Base-by-base conservation (phyloP, 2,797 vertebrate genomes). In the Salarias fasciatus region DNA sequence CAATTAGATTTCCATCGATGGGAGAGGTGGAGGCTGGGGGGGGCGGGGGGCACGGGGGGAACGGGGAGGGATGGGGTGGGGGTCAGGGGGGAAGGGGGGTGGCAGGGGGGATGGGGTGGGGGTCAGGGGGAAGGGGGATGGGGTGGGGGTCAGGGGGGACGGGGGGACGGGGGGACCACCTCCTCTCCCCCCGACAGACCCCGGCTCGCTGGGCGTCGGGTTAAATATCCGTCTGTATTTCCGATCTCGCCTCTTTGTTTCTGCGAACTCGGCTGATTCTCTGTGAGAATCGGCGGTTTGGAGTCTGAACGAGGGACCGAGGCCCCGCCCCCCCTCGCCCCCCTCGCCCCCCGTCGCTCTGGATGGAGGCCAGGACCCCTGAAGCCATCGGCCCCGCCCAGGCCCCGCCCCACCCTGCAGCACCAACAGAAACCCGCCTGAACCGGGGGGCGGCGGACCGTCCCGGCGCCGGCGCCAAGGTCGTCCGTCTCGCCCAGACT, bases 231-330 rank as follows among this genome's bases (percentile, higher is more conserved):
- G 85, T 92, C 89, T 91, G 89, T 90, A 88, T 91, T 91, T 92
- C 90, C 89, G 85, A 91, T 86, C 91, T 91, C 63, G 86, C 86
- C 86, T 90, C 84, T 88, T 90, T 90, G 88, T 91, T 92, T 91
- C 90, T 92, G 90, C 92, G 91, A 89, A 92, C 87, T 91, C 90
- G 89, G 91, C 91, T 90, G 91, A 89, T 91, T 92, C 90, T 92
- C 87, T 90, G 91, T 84, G 83, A 84, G 89, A 92, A 92, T 92
- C 88, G 90, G 92, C 87, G 86, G 87, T 86, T 91, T 85, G 80
- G 86, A 64, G 86, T 79, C 88, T 89, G 89, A 88, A 87, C 87
- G 86, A 87, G 89, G 83, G 86, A 88, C n/a, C n/a, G n/a, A n/a
- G n/a, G n/a, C n/a, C n/a, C n/a, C n/a, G n/a, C n/a, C n/a, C n/a